A percentile compares a stretch with the other conserved stretches of the same genome.
Conservation (phyloP, 2,888 invertebrate species). For the Rhopalosiphum nymphaeae region DNA sequence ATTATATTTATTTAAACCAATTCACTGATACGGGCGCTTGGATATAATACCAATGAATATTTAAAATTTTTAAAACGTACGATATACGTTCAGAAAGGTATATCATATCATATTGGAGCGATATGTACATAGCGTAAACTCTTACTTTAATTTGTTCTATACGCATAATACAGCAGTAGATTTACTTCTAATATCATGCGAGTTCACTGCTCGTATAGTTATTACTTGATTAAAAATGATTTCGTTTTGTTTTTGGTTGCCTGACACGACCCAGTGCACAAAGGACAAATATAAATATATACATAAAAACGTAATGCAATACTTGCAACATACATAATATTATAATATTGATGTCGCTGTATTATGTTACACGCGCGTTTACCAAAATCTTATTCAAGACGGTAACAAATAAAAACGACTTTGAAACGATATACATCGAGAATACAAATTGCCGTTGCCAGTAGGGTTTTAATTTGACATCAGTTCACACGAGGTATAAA, state of each 20-base stretch:
- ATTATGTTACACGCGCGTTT: neutral
- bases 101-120: too few species aligned
- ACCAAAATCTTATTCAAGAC: neutral
- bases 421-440: neutral
- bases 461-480: neutral
- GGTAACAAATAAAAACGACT: neutral
- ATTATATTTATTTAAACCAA: neutral
- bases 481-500: neutral
- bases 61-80: neutral
- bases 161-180: neutral
- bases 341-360: conserved; percentile 12
- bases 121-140: neutral
- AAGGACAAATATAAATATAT: neutral
- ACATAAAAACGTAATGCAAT: neutral
- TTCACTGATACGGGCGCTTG: neutral
- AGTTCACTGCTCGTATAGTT: neutral
- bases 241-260: neutral
- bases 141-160: neutral
- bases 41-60: neutral
- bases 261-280: neutral
- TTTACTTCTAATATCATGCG: neutral
- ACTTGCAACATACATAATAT: neutral
- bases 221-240: neutral
- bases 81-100: neutral
- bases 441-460: neutral